Conservation (phyloP, 2,113 vertebrate species). For the Jaculus jaculus region DNA sequence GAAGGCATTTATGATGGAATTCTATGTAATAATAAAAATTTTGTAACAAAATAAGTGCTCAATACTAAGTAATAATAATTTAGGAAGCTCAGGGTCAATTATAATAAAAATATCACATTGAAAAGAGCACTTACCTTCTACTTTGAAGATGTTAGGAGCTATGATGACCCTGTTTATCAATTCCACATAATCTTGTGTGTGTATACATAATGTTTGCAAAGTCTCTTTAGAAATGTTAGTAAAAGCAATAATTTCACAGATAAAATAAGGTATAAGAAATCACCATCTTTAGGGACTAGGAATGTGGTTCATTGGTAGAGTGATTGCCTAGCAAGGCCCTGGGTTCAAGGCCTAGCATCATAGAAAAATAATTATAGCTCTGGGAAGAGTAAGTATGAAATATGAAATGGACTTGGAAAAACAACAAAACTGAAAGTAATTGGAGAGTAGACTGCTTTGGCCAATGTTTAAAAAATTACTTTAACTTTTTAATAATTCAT, state of each 20-base stretch:
- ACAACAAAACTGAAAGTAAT: conserved; percentile 37
- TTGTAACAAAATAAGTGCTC: not conserved
- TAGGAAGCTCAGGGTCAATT: no score
- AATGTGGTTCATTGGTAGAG: not conserved
- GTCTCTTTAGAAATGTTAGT: conserved; percentile 14
- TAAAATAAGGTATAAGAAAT: conserved; percentile 26
- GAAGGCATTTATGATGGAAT: conserved; percentile 12
- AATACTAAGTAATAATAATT: conserved; percentile 10
- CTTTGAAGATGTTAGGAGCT: not conserved
- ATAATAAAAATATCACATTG: no score
- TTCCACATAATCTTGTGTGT: not conserved
- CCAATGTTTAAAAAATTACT: not conserved
- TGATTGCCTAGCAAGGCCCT: not conserved
- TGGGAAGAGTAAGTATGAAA: not conserved
- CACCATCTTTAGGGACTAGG: not conserved
- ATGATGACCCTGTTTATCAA: not conserved
- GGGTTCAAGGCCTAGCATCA: not conserved
- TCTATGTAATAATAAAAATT: not conserved
- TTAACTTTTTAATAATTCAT: not conserved
- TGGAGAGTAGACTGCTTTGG: not conserved
- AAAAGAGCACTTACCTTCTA: no score
- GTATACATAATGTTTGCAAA: not conserved
- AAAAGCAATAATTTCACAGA: not conserved
- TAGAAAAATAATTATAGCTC: not conserved
- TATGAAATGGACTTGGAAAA: not conserved